Conservation (phyloP, 2,797 vertebrate species). For the Ispidina lecontei region DNA sequence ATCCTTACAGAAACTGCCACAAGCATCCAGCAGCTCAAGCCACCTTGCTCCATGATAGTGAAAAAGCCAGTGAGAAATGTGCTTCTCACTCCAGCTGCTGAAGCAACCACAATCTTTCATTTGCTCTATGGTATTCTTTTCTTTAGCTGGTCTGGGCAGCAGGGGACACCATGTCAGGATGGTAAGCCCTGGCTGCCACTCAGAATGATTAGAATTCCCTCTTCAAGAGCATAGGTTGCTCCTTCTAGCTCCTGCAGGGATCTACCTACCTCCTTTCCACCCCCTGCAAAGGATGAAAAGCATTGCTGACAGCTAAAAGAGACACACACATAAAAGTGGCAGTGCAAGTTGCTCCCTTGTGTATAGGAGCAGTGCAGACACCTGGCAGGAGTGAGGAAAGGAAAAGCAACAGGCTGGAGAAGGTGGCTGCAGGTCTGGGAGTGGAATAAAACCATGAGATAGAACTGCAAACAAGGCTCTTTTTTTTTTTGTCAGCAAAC, state of each 20-base stretch:
- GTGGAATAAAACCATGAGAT: background rate
- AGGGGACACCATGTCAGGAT: rapidly evolving
- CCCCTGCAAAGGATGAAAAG: background rate
- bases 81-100: background rate
- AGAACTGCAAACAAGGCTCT: background rate
- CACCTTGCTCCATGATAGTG: background rate
- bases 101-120: background rate
- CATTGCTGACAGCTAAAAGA: background rate
- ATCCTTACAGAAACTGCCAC: background rate
- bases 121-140: background rate
- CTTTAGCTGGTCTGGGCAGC: background rate
- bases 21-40: background rate
- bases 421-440: background rate
- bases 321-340: rapidly evolving
- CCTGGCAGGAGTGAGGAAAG: background rate
- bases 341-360: background rate
- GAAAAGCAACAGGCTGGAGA: background rate
- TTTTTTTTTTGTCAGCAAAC: background rate
- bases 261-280: background rate
- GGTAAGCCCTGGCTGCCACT: background rate
- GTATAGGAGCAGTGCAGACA: background rate
- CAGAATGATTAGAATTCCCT: background rate
- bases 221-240: background rate
- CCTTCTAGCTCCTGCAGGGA: background rate
- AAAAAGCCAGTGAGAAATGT: background rate